phyloP scores from a whole-genome alignment of 2,113 vertebrate species.

The Psilopsiagon aymara region DNA sequence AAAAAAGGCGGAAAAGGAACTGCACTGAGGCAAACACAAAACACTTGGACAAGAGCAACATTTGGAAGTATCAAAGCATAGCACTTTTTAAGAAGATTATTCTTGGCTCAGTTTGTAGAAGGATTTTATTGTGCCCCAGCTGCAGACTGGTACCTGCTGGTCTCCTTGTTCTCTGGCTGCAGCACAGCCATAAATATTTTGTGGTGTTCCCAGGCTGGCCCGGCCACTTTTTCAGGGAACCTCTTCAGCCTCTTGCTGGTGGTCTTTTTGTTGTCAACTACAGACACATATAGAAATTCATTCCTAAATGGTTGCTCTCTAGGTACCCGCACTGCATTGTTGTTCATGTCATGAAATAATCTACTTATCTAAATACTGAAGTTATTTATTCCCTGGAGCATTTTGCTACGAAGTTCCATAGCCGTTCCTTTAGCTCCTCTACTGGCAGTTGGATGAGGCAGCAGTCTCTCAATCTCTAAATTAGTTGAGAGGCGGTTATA shows the following conservation, averaged over 20 bases:
- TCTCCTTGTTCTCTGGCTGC: constrained; percentile 8
- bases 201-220: background rate
- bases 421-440: background rate
- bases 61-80: constrained; percentile 20
- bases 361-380: background rate
- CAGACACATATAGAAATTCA: background rate
- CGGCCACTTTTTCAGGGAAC: background rate
- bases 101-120: constrained; percentile 14
- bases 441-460: background rate
- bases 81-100: constrained; percentile 30
- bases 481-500: background rate
- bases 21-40: constrained; percentile 23
- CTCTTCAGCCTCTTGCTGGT: background rate
- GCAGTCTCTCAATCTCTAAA: background rate
- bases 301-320: background rate
- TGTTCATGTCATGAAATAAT: background rate
- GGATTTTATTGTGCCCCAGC: constrained; percentile 32
- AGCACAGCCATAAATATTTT: background rate
- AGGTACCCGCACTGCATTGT: background rate
- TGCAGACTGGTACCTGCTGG: constrained; percentile 49
- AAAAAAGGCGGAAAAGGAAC: background rate
- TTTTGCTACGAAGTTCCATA: background rate
- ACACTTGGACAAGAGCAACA: background rate
- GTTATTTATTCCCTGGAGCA: background rate
- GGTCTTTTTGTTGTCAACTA: background rate